Base-by-base conservation (phyloP, 1,140 invertebrate species). In the Nebria ingens region DNA sequence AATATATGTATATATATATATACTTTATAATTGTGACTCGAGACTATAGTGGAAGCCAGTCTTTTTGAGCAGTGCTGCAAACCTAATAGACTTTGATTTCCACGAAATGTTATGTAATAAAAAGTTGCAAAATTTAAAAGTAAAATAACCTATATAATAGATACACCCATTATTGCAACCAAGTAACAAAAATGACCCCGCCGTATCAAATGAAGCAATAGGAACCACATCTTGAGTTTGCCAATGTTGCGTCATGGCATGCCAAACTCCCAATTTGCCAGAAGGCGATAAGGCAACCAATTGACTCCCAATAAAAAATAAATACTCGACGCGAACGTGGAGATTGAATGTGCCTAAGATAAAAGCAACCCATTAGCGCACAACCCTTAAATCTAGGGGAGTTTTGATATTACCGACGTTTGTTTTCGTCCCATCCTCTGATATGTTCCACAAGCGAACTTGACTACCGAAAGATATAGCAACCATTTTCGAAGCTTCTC, bases 231-330 rank as follows among this genome's bases (percentile, higher is more conserved):
- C 93, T 73, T 96, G 93, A 45, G 93, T 93, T 76, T 97, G 87
- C 93, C 95, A 98, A 71, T 98, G 93, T 64, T 97, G 93, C 0
- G 93, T 97, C 85, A 95, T 97, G 0, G 93, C 91, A 74, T 98
- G 94, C 94, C 94, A 98, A 15, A 99, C 94, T 4, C 95, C 95
- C 57, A 97, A 93, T 76, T 97, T 97, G n/a, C 95, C 95, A 19
- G 86, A 85, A 1, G 87, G 81, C 34, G 93, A 95, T 15, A 98
- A 75, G 1, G 94, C 95, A 12, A 98, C 95, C 25, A 98, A 72
- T 67, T 98, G 95, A 62, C 89, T 94, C 12, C 95, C 94, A 72
- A 98, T 97, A 68, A 98, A 99, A 68, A 98, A 93, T 42, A 99
- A 75, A 72, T 94, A 91, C 68, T 98, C 94, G 1, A 98, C 92